Conservation (phyloP, 1,140 invertebrate species). For the Nasonia vitripennis region DNA sequence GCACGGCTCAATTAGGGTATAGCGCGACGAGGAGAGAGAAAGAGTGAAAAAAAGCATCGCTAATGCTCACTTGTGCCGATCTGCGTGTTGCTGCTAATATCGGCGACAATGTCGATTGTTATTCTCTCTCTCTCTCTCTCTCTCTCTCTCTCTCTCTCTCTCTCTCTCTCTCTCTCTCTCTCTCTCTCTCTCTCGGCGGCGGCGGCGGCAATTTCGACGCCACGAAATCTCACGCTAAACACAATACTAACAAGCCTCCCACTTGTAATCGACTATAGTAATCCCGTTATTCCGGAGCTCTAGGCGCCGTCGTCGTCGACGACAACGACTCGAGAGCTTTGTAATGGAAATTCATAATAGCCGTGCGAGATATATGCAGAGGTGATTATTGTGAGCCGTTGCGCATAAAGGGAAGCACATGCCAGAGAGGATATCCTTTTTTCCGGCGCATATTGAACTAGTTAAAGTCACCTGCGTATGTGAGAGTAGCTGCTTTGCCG, state of each 20-base stretch:
- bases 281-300: conserved; percentile 52
- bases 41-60: neutral
- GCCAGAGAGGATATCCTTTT: neutral
- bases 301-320: neutral
- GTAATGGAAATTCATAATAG: conserved; percentile 57
- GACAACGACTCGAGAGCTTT: conserved; percentile 50
- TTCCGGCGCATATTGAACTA: neutral
- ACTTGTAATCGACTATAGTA: conserved; percentile 56
- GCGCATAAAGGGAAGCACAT: neutral
- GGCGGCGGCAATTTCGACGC: conserved; percentile 24
- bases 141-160: too few species aligned
- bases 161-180: too few species aligned
- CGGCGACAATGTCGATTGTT: conserved; percentile 37
- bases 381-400: conserved; percentile 1
- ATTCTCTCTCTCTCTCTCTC: neutral
- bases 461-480: neutral
- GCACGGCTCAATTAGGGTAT: neutral
- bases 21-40: too few species aligned
- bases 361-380: conserved; percentile 2
- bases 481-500: too few species aligned
- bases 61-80: neutral
- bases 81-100: neutral
- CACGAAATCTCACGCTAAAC: conserved; percentile 35
- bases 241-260: conserved; percentile 32
- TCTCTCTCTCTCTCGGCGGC: too few species aligned